phyloP scores from a whole-genome alignment of 2,888 invertebrate species.

The Anorthoa munda region DNA sequence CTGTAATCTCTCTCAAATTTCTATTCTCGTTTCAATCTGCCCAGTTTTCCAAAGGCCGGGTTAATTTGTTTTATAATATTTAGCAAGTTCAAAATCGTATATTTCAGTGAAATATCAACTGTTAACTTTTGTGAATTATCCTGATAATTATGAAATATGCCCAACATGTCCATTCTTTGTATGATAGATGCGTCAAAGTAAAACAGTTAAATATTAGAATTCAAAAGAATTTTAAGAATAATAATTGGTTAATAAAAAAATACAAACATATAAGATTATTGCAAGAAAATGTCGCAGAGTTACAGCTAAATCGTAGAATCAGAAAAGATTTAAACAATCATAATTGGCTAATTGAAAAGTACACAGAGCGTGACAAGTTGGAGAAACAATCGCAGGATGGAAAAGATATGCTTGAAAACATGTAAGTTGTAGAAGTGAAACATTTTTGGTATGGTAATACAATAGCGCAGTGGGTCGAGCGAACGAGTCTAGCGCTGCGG shows the following conservation, averaged over 20 bases:
- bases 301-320: not conserved
- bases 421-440: slow-evolving; percentile 21
- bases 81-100: slow-evolving; percentile 3
- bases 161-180: not conserved
- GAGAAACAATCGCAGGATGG: not conserved
- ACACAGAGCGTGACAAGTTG: slow-evolving; percentile 1
- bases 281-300: not conserved
- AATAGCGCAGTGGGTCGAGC: not conserved
- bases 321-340: slow-evolving; percentile 22
- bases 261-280: not conserved
- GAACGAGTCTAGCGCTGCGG: slow-evolving; percentile 8
- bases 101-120: not conserved
- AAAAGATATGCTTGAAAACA: not conserved
- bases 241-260: slow-evolving; percentile 34
- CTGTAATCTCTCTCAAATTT: not conserved
- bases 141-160: slow-evolving; percentile 1
- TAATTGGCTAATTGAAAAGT: slow-evolving; percentile 15
- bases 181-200: not conserved
- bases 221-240: slow-evolving; percentile 23
- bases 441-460: not conserved
- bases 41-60: too few species aligned
- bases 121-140: not conserved
- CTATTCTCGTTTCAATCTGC: too few species aligned
- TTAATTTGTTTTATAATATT: not conserved
- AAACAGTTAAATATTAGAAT: slow-evolving; percentile 15